Evolutionary conservation across 2,888 invertebrate species (phyloP), one percentile per base, ranked within the genome.

Genomic region (Micropterix aruncella): DNA sequence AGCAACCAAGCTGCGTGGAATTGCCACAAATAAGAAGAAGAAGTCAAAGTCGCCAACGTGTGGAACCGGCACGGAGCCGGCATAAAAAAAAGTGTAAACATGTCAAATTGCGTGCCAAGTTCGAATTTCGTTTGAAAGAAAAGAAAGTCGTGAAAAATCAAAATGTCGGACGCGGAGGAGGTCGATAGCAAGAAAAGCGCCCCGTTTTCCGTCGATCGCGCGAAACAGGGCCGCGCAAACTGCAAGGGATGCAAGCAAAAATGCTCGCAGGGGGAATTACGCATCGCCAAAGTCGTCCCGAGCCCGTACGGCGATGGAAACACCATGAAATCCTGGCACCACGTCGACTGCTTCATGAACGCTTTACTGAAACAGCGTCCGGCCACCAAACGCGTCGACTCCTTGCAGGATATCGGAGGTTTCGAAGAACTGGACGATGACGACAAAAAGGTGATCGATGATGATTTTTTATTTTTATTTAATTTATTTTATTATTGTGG

Each of bases 201-300:
- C 51, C 75, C 77, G 3, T 86, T 83, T 62, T 75, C 70, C 44
- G 76, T 80, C 7, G 92, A 92, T 52, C 75, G 83, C 49, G 89
- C 90, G 0, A 90, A 90, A 65, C 74, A 79, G 9, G 85, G 85
- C 0, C 73, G 84, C 42, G 84, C 92, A 1, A 77, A 78, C 12
- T 93, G 93, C 58, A 91, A 91, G 61, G 87, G 83, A 55, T 93
- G 92, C 61, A 92, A 91, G 65, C 68, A 75, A 47, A 82, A 82
- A 55, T 83, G 89, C 55, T 75, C 76, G 1, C 75, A 79, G 56
- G 86, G 81, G 16, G 72, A 77, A 47, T 56, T 90, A 39, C 71
- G 92, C 46, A 65, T 92, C 40, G 91, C 85, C 0, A 91, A 90
- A 60, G 51, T 88, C 15, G 75, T 79, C 3, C 64, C 81, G 1